Conservation (phyloP, 2,113 vertebrate species). For the Indicator maculatus region DNA sequence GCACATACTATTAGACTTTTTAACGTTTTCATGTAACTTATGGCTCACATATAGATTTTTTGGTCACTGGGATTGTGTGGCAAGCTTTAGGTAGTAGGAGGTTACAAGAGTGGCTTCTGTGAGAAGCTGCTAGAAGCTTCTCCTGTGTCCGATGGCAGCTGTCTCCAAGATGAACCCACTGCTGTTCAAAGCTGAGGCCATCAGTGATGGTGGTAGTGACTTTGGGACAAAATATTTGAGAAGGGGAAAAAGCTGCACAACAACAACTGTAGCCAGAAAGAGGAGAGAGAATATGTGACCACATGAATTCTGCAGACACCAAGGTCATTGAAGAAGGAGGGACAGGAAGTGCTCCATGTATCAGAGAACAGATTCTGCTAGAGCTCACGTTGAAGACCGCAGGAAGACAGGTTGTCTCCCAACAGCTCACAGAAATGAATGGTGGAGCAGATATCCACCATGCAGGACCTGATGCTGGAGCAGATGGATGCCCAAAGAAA, state of each 20-base stretch:
- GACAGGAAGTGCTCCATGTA: neutral
- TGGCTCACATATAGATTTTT: neutral
- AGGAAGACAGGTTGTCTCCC: neutral
- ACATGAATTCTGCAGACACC: too few species aligned
- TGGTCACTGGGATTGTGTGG: neutral
- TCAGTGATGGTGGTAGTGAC: neutral
- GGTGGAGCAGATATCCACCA: neutral
- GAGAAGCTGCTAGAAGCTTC: too few species aligned
- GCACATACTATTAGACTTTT: neutral
- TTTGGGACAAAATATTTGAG: neutral
- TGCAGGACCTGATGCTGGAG: neutral
- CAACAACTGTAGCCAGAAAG: neutral
- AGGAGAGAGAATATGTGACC: neutral
- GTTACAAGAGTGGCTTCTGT: neutral
- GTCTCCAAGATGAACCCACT: neutral
- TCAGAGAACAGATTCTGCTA: neutral
- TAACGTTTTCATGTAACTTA: constrained; percentile 18
- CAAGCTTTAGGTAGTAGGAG: neutral
- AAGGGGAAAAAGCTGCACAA: accelerated
- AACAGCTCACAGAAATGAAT: neutral
- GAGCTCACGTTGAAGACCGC: neutral
- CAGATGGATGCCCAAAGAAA: neutral
- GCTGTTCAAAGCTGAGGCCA: neutral
- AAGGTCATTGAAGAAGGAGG: neutral
- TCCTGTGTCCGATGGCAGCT: too few species aligned